Base-by-base conservation (phyloP, 2,888 invertebrate genomes). In the Tipula vernalis region DNA sequence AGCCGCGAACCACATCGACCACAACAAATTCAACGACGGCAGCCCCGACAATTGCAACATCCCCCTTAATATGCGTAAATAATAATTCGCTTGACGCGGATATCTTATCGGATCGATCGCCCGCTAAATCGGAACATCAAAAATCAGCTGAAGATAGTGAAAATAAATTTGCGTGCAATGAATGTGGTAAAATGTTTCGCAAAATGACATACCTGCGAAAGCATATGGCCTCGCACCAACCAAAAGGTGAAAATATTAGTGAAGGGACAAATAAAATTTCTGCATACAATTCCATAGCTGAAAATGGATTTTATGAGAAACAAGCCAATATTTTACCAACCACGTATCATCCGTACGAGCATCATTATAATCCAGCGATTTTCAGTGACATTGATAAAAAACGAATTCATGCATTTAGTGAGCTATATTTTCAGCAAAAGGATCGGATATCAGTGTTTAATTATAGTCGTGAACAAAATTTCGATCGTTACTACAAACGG, bases 171-270 rank as follows among this genome's bases (percentile, higher is more conserved):
- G 92, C 93, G 0, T 94, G 94, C 88, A 92, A 91, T 86, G 92
- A 92, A 12, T 94, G 94, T 88, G 94, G 94, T 84, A 94, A 94
- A 88, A 89, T 93, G 87, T 94, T 94, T 89, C 90, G 94, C 86
- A 91, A 84, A 84, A 84, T 84, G 41, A 28, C 44, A 0, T 44
- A 85, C 8, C 42, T 85, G 4, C 41, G 85, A 8, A 85, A 85
- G 13, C 91, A 91, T 87, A 89, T 91, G 86, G 89, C 89, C 13
- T 91, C 91, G 2, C 91, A 91, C 88, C 90, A 91, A 88, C 90
- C 91, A 44, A 85, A 85, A 18, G 12, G n/a, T 39, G 10, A n/a
- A 2, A 41, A n/a, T 84, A 84, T 39, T 15, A 84, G 41, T 84
- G 36, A 39, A 8, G 28, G 1, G 28, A 3, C n/a, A 3, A 39